Percentiles rank a stretch among this genome's conserved stretches.
Conservation (phyloP, 2,113 vertebrate genomes). For the Galemys pyrenaicus region DNA sequence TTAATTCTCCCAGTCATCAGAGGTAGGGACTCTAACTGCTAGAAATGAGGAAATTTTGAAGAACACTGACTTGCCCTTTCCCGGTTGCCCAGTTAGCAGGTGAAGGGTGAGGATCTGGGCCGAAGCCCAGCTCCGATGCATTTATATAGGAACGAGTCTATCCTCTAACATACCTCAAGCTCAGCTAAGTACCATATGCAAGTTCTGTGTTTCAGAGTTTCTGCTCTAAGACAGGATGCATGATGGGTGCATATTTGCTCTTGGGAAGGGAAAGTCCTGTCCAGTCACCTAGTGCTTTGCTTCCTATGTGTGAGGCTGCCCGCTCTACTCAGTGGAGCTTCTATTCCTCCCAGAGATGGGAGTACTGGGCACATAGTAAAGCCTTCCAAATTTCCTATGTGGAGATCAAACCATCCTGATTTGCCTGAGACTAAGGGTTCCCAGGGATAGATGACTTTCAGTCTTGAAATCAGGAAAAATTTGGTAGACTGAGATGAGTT, state of each 20-base stretch:
- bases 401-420: not conserved
- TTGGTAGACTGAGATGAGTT: not conserved
- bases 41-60: not conserved
- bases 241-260: not conserved
- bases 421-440: not conserved
- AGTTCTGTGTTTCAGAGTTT: not conserved
- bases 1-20: not conserved
- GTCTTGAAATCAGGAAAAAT: not conserved
- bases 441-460: not conserved
- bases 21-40: not conserved
- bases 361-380: not conserved
- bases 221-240: not conserved
- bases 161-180: not conserved
- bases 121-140: not conserved
- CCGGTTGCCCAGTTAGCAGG: not conserved
- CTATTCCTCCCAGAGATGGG: too few relatives aligned
- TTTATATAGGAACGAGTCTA: not conserved
- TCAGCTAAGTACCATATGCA: not conserved
- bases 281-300: not conserved
- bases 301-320: not conserved
- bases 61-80: not conserved
- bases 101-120: not conserved
- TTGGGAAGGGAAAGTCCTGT: not conserved
- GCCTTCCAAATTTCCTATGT: not conserved
- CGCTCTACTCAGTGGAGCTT: too few relatives aligned